phyloP scores from a whole-genome alignment of 2,113 vertebrate genomes.

The Callopanchax toddi region DNA sequence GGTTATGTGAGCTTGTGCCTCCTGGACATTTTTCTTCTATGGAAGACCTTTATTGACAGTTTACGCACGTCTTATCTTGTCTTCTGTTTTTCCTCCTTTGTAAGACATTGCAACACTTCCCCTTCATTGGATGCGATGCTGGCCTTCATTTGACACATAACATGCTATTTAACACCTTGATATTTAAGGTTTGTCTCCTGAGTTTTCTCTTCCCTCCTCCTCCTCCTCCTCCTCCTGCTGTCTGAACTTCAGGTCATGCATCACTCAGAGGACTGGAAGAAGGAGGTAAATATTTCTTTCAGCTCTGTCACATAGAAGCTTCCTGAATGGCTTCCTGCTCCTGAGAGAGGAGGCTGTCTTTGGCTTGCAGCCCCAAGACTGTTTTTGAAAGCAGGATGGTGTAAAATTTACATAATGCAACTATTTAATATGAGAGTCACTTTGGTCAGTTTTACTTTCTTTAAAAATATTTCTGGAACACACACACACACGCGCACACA shows the following conservation, averaged over 20 bases:
- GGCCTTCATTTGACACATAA: slow-evolving; percentile 63
- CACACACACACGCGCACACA: not conserved
- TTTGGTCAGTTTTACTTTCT: slow-evolving; percentile 36
- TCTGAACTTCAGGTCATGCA: slow-evolving; percentile 62
- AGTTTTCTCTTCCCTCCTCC: slow-evolving; percentile 36
- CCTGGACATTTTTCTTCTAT: slow-evolving; percentile 49
- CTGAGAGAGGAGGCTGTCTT: slow-evolving; percentile 31
- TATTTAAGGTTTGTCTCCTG: slow-evolving; percentile 39
- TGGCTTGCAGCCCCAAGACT: slow-evolving; percentile 25
- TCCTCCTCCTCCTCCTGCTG: slow-evolving; percentile 33
- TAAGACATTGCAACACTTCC: slow-evolving; percentile 35
- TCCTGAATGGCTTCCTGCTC: slow-evolving; percentile 67
- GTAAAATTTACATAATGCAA: not conserved
- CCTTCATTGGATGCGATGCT: slow-evolving; percentile 47
- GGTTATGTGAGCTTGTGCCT: slow-evolving; percentile 62
- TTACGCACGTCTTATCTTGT: slow-evolving; percentile 61
- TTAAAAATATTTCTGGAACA: slow-evolving; percentile 5
- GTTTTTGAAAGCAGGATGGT: slow-evolving; percentile 21
- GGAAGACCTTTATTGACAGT: slow-evolving; percentile 37
- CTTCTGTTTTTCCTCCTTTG: slow-evolving; percentile 32
- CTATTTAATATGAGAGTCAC: not conserved
- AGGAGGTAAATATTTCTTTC: slow-evolving; percentile 77
- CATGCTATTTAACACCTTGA: slow-evolving; percentile 69
- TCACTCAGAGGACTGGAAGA: slow-evolving; percentile 69
- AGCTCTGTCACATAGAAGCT: slow-evolving; percentile 67